phyloP scores from a whole-genome alignment of 2,888 invertebrate species.

The Nysson spinosus region DNA sequence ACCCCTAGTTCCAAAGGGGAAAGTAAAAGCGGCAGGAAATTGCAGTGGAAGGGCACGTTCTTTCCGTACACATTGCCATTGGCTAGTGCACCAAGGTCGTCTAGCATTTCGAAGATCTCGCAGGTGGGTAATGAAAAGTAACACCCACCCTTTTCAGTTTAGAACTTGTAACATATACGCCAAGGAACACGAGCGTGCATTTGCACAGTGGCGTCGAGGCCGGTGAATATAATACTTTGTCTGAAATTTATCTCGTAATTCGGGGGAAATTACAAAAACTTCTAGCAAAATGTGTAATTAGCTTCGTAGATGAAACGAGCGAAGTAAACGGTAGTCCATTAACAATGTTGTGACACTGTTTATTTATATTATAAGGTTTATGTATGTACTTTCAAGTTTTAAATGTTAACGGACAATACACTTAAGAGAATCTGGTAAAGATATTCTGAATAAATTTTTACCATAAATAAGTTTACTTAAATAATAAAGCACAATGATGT shows the following conservation, averaged over 20 bases:
- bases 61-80: neutral
- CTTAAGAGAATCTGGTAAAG: too few relatives aligned
- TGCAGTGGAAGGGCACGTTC: slow-evolving; percentile 29
- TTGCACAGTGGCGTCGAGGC: slow-evolving; percentile 3
- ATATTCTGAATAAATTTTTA: too few relatives aligned
- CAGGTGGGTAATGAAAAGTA: slow-evolving; percentile 35
- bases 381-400: too few relatives aligned
- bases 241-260: slow-evolving; percentile 1
- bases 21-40: slow-evolving; percentile 50
- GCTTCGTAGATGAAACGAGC: too few relatives aligned
- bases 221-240: slow-evolving; percentile 9
- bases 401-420: too few relatives aligned
- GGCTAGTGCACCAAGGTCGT: slow-evolving; percentile 42
- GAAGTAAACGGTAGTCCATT: too few relatives aligned
- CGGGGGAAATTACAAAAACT: too few relatives aligned
- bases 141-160: slow-evolving; percentile 26
- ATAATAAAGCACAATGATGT: too few relatives aligned
- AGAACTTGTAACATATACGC: slow-evolving; percentile 4
- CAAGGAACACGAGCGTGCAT: slow-evolving; percentile 5
- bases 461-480: too few relatives aligned
- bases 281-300: too few relatives aligned
- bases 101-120: slow-evolving; percentile 26
- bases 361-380: too few relatives aligned
- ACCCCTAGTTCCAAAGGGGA: slow-evolving; percentile 20
- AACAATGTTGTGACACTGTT: too few relatives aligned